phyloP scores from a whole-genome alignment of 2,113 vertebrate species.

The Spheniscus mendiculus region DNA sequence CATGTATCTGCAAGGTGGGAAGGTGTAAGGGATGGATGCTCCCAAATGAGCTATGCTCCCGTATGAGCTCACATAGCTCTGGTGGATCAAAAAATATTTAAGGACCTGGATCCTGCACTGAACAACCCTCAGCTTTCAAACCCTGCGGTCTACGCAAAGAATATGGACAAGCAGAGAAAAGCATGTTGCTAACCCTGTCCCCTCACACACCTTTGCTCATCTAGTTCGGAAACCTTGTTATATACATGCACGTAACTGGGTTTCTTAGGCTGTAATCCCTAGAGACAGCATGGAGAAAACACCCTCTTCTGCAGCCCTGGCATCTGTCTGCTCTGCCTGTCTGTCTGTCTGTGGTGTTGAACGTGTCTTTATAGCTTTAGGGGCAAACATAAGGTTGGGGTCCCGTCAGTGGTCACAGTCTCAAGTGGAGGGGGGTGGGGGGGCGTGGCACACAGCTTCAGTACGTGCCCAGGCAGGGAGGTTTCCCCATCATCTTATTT shows the following conservation, averaged over 20 bases:
- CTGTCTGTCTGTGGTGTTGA: neutral
- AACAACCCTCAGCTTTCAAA: neutral
- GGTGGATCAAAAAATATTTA: neutral
- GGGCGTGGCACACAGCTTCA: neutral
- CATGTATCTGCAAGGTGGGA: fast-evolving
- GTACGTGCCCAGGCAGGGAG: neutral
- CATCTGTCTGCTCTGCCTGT: neutral
- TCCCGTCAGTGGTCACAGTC: neutral
- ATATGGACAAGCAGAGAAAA: neutral
- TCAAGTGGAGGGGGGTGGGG: neutral
- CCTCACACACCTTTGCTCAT: neutral
- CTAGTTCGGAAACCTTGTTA: neutral
- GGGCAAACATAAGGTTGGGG: neutral
- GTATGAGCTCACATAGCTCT: neutral
- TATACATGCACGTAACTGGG: fast-evolving
- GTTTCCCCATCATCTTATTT: neutral
- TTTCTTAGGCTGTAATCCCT: neutral
- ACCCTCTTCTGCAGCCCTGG: neutral
- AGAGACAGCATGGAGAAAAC: neutral
- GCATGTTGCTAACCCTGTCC: too few species aligned
- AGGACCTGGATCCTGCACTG: neutral
- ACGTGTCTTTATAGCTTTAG: fast-evolving
- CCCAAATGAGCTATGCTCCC: too few species aligned
- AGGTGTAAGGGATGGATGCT: neutral
- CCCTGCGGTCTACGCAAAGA: neutral